phyloP scores from a whole-genome alignment of 2,888 invertebrate species.

The Aporophyla nigra region DNA sequence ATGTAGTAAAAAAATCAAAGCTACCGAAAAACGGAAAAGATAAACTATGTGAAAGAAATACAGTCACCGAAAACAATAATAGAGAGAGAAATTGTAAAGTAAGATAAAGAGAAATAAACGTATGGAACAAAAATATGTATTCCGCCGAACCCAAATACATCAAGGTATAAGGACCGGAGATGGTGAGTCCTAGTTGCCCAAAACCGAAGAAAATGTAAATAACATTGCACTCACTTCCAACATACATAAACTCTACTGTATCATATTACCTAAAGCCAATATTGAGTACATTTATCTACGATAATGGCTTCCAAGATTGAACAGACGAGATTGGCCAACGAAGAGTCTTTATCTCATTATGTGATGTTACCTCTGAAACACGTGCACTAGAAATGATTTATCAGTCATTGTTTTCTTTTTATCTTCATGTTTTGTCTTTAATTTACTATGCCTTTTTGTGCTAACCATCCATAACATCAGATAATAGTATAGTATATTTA shows the following conservation, averaged over 20 bases:
- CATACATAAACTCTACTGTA: slow-evolving; percentile 14
- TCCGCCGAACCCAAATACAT: neutral
- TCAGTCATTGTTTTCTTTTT: slow-evolving; percentile 42
- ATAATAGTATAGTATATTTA: neutral
- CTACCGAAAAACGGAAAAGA: neutral
- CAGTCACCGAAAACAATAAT: neutral
- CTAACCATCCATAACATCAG: neutral
- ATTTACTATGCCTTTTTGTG: slow-evolving; percentile 13
- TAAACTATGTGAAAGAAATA: neutral
- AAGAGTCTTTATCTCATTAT: slow-evolving; percentile 43
- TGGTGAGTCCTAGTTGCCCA: neutral
- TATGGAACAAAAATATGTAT: neutral
- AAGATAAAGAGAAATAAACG: no score
- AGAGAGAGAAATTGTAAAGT: no score
- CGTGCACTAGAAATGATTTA: slow-evolving; percentile 40
- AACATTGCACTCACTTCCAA: neutral
- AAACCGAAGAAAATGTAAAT: neutral
- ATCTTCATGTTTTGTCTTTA: slow-evolving; percentile 10
- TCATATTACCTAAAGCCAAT: slow-evolving; percentile 20
- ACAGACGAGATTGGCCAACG: slow-evolving; percentile 41
- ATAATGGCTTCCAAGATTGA: slow-evolving; percentile 44
- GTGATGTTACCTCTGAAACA: slow-evolving; percentile 35
- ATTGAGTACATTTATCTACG: slow-evolving; percentile 35
- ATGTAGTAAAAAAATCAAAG: no score
- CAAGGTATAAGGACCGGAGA: no score